Conservation (phyloP, 2,888 invertebrate species). For the Synergus umbraculus region DNA sequence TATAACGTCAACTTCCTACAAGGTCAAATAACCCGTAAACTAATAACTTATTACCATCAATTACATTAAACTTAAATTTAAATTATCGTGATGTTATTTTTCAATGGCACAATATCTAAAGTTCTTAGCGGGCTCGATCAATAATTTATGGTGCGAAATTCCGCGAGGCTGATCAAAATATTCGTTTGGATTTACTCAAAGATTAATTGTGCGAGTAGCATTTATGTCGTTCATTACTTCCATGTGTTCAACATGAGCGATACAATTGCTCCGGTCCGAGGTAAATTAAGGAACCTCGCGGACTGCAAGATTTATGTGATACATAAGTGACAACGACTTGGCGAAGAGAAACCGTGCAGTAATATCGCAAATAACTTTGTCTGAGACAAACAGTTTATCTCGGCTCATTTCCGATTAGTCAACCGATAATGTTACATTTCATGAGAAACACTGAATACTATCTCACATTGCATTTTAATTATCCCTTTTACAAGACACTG, state of each 20-base stretch:
- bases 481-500: slow-evolving; percentile 25
- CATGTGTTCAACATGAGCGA: slow-evolving; percentile 38
- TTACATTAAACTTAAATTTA: background rate
- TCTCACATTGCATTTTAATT: slow-evolving; percentile 36
- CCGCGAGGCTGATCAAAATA: slow-evolving; percentile 35
- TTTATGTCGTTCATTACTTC: slow-evolving; percentile 39
- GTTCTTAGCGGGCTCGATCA: background rate
- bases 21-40: background rate
- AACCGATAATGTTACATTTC: slow-evolving; percentile 41
- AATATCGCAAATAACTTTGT: slow-evolving; percentile 41
- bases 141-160: slow-evolving; percentile 21
- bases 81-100: background rate
- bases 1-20: background rate
- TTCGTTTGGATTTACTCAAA: slow-evolving; percentile 20
- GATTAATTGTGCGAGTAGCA: slow-evolving; percentile 39
- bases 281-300: slow-evolving; percentile 53
- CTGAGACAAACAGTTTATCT: slow-evolving; percentile 39
- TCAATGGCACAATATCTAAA: background rate
- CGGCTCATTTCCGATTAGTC: slow-evolving; percentile 33
- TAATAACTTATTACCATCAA: background rate
- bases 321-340: slow-evolving; percentile 54
- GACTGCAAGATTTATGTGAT: slow-evolving; percentile 52
- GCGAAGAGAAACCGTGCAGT: slow-evolving; percentile 49
- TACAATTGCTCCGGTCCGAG: slow-evolving; percentile 43
- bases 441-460: slow-evolving; percentile 34